These are phyloP conservation scores for Donacobius atricapilla DNA, from an alignment of 2,113 vertebrate genomes.

Conservation along the genomic window DNA sequence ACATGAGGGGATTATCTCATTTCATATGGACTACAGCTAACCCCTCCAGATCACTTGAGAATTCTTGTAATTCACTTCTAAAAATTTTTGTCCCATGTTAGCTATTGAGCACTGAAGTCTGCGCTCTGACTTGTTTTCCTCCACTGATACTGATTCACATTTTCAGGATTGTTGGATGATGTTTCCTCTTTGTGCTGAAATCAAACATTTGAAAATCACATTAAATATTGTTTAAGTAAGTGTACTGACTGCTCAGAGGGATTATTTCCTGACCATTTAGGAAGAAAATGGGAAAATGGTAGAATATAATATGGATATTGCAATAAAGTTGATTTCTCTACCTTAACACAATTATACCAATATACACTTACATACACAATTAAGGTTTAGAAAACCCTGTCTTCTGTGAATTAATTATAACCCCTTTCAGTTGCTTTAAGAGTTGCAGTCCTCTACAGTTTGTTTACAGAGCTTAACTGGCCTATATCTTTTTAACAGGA, in stretches of 20 bases:
- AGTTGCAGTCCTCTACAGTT: not conserved
- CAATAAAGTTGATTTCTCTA: not conserved
- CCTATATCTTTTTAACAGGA: constrained; percentile 77
- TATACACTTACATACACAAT: too few relatives aligned
- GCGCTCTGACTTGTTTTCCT: not conserved
- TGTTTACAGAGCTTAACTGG: not conserved
- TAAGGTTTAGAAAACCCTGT: not conserved
- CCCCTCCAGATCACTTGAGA: not conserved
- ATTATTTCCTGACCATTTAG: not conserved
- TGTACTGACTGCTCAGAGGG: not conserved
- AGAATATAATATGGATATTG: not conserved
- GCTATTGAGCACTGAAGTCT: not conserved
- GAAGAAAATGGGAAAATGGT: not conserved
- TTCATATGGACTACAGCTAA: not conserved
- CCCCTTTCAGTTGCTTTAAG: not conserved
- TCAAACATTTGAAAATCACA: not conserved
- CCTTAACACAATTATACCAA: too few relatives aligned
- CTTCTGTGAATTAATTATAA: not conserved
- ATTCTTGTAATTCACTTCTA: not conserved
- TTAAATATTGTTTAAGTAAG: not conserved
- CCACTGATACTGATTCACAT: not conserved
- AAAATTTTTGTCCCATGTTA: not conserved
- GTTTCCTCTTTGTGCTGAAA: not conserved
- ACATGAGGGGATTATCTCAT: not conserved
- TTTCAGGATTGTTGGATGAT: not conserved